Evolutionary conservation across 2,797 vertebrate genomes (phyloP).

Genomic region (Anomalospiza imberbis): DNA sequence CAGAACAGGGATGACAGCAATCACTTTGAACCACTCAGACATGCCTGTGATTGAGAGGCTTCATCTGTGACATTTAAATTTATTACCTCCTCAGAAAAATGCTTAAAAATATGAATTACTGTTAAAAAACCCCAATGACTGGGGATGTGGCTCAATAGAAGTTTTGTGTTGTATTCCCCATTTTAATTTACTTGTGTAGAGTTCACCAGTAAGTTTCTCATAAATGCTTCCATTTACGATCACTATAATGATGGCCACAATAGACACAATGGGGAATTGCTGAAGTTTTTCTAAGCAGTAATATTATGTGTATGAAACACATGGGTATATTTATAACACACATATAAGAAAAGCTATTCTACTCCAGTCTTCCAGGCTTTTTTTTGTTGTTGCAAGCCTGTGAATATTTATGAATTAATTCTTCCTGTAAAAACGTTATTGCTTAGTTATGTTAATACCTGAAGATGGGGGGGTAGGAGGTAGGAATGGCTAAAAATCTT

Average conservation of each 20-base stretch:
- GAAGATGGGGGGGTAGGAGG: accelerated
- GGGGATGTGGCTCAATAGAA: not conserved
- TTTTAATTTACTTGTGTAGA: not conserved
- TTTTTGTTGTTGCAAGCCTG: not conserved
- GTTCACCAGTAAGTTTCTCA: not conserved
- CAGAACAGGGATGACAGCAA: not conserved
- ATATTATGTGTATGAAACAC: not conserved
- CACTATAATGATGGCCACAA: not conserved
- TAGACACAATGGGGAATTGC: not conserved
- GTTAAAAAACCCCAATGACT: not conserved
- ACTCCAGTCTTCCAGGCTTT: not conserved
- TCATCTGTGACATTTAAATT: not conserved
- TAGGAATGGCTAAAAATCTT: not conserved
- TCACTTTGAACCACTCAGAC: not conserved
- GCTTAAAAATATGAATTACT: not conserved
- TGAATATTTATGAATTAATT: not conserved
- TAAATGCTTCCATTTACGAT: not conserved
- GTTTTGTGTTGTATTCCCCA: not conserved
- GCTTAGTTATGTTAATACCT: not conserved
- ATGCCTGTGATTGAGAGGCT: not conserved
- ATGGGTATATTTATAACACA: accelerated
- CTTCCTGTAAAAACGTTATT: not conserved
- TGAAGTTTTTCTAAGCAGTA: not conserved
- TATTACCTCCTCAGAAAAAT: not conserved
- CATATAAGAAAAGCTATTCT: not conserved